phyloP scores from a whole-genome alignment of 2,888 invertebrate genomes.

The Meteorus colon region DNA sequence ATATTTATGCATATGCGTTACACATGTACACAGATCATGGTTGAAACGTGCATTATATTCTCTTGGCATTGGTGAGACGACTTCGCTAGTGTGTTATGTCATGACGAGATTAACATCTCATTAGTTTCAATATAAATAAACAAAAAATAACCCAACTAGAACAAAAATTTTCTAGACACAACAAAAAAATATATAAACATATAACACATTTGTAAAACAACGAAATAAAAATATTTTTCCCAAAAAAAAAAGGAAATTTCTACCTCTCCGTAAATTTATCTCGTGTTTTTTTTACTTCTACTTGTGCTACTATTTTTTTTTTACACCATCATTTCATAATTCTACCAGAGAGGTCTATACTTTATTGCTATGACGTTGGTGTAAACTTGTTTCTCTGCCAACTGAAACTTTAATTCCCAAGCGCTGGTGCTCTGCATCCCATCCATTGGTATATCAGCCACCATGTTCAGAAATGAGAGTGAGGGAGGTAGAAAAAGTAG shows the following conservation, averaged over 20 bases:
- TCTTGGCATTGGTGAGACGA: conserved; percentile 1
- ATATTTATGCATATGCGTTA: background rate
- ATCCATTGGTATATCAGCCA: conserved; percentile 19
- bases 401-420: conserved; percentile 39
- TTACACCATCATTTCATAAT: conserved; percentile 32
- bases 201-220: too few relatives aligned
- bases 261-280: background rate
- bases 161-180: conserved; percentile 25
- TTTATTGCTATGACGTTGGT: conserved; percentile 38
- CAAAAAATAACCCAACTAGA: conserved; percentile 31
- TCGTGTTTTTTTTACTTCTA: conserved; percentile 9
- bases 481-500: background rate
- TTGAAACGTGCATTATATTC: background rate
- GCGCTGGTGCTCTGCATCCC: conserved; percentile 14
- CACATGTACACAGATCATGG: background rate
- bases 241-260: background rate
- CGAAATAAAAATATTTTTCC: background rate
- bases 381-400: conserved; percentile 34
- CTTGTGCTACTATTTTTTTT: conserved; percentile 6
- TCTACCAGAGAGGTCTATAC: conserved; percentile 30
- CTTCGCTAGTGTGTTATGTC: background rate
- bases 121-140: conserved; percentile 11
- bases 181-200: too few relatives aligned
- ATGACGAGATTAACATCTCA: conserved; percentile 22
- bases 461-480: background rate